A percentile compares a stretch with the other conserved stretches of the same genome.
These are phyloP conservation scores for Cephalopterus ornatus DNA, from an alignment of 2,113 vertebrate species.

Conservation along the genomic window DNA sequence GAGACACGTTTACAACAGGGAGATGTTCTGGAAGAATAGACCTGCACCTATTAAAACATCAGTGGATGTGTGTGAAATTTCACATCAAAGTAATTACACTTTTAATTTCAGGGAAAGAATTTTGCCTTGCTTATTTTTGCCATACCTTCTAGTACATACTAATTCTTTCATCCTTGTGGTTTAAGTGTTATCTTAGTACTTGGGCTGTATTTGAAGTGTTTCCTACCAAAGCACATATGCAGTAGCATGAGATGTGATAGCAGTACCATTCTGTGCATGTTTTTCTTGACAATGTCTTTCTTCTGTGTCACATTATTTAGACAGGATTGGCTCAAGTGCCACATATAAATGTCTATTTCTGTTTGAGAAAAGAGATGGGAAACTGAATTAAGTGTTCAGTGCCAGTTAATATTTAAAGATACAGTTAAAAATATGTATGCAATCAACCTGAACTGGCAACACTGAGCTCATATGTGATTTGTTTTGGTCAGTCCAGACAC, in stretches of 20 bases:
- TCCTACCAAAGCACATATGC: background rate
- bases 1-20: fast-evolving
- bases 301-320: background rate
- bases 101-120: background rate
- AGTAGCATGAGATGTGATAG: background rate
- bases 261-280: background rate
- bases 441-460: background rate
- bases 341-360: background rate
- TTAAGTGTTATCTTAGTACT: background rate
- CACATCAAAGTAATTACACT: background rate
- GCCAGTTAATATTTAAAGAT: background rate
- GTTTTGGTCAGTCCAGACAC: background rate
- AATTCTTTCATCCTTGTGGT: background rate
- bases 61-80: background rate
- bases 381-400: background rate
- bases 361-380: background rate
- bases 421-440: background rate
- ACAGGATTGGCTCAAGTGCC: background rate
- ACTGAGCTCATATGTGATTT: background rate
- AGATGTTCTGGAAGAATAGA: background rate
- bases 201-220: background rate
- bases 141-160: background rate
- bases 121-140: background rate
- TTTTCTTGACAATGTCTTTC: background rate
- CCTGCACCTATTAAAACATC: background rate